Percentiles rank a stretch among this genome's conserved stretches.
These are phyloP conservation scores for Glyptemys insculpta DNA, from an alignment of 2,797 vertebrate genomes.

Conservation along the genomic window DNA sequence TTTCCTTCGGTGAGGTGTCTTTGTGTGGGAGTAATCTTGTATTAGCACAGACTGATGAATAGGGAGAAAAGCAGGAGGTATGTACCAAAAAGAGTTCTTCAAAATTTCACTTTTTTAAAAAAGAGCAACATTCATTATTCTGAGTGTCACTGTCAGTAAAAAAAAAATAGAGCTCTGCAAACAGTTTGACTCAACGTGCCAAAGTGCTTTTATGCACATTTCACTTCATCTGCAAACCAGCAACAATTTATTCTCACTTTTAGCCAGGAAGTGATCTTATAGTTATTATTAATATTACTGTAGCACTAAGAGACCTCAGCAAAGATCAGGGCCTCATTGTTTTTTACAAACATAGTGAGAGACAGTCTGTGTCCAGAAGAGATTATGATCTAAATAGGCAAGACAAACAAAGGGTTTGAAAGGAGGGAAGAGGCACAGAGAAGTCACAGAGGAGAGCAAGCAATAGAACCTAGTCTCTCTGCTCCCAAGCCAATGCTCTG, in stretches of 20 bases:
- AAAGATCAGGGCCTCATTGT: accelerated
- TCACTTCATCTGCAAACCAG: background rate
- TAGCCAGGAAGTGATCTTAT: background rate
- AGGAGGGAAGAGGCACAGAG: background rate
- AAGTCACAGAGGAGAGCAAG: background rate
- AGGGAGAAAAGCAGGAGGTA: background rate
- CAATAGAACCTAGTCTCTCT: background rate
- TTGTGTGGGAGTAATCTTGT: slow-evolving; percentile 24
- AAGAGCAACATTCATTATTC: background rate
- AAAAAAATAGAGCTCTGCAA: background rate
- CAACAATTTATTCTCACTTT: background rate
- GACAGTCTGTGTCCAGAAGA: background rate
- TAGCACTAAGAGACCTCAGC: background rate
- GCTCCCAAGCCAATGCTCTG: background rate
- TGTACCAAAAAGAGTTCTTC: background rate
- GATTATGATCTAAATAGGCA: background rate
- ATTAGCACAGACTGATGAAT: background rate
- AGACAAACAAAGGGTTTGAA: background rate
- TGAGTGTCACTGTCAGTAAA: background rate
- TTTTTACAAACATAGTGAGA: background rate
- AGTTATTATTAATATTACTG: background rate
- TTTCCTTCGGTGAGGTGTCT: background rate
- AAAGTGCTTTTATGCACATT: too few relatives aligned
- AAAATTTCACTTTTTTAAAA: background rate
- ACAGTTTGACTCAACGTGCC: background rate